Conservation (phyloP, 2,888 invertebrate species). For the Lapara coniferarum region DNA sequence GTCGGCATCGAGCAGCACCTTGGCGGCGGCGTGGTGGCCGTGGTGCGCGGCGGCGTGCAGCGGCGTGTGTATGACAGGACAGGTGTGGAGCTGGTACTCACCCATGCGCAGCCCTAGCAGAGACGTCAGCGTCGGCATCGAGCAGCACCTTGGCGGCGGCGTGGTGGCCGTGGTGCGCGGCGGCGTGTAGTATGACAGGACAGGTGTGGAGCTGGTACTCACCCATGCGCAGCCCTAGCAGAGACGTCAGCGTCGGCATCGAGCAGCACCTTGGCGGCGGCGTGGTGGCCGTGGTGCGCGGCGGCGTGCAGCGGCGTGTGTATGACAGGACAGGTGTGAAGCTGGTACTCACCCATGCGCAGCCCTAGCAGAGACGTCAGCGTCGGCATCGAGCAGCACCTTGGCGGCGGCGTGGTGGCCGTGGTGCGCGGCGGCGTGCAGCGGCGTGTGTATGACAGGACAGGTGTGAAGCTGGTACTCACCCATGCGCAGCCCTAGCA, state of each 20-base stretch:
- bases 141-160: slow-evolving; percentile 95
- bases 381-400: slow-evolving; percentile 93
- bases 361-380: slow-evolving; percentile 92
- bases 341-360: slow-evolving; percentile 85
- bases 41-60: slow-evolving; percentile 98
- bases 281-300: slow-evolving; percentile 97
- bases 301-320: slow-evolving; percentile 99
- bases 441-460: too few species aligned
- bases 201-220: too few species aligned
- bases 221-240: slow-evolving; percentile 89
- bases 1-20: slow-evolving; percentile 93
- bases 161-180: slow-evolving; percentile 97
- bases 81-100: too few species aligned
- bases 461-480: too few species aligned
- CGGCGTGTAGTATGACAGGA: slow-evolving; percentile 98
- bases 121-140: slow-evolving; percentile 94
- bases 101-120: slow-evolving; percentile 89
- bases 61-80: too few species aligned
- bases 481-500: slow-evolving; percentile 89
- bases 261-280: slow-evolving; percentile 94
- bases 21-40: slow-evolving; percentile 96
- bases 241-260: slow-evolving; percentile 95
- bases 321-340: too few species aligned
- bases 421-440: slow-evolving; percentile 98
- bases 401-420: slow-evolving; percentile 96